Evolutionary conservation across 2,888 invertebrate species (phyloP).

Genomic region (Eilema depressum): DNA sequence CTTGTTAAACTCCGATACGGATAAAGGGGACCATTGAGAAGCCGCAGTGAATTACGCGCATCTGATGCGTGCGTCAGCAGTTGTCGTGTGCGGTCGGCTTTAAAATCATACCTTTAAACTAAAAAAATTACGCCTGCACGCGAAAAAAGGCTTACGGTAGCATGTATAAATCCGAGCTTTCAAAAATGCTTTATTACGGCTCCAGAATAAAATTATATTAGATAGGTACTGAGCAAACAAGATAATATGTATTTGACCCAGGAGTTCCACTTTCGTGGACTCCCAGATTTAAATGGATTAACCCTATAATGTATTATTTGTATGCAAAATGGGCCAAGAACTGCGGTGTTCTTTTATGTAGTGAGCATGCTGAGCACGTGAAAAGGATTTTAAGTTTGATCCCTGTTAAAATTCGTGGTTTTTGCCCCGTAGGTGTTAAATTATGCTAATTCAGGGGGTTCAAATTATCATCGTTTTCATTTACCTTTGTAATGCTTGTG

Average conservation of each 20-base stretch:
- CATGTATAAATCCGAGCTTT: constrained; percentile 5
- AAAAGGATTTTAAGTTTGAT: background rate
- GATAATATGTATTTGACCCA: constrained; percentile 47
- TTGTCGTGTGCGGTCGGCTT: too few relatives aligned
- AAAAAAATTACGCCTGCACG: background rate
- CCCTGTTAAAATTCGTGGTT: background rate
- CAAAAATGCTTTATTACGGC: constrained; percentile 27
- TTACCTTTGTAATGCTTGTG: background rate
- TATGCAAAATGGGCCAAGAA: constrained; percentile 30
- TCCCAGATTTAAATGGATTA: constrained; percentile 50
- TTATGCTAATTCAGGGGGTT: background rate
- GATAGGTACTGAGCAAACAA: constrained; percentile 41
- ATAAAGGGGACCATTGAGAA: too few relatives aligned
- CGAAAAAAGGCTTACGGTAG: constrained; percentile 13
- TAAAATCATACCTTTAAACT: too few relatives aligned
- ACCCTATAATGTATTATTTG: constrained; percentile 45
- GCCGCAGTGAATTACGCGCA: too few relatives aligned
- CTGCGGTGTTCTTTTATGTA: constrained; percentile 27
- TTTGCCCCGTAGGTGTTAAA: background rate
- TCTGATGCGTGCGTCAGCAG: too few relatives aligned
- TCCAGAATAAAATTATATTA: constrained; percentile 41
- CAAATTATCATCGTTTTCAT: background rate
- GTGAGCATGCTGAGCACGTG: constrained; percentile 22
- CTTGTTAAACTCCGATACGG: too few relatives aligned
- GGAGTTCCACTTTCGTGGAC: constrained; percentile 32